Evolutionary conservation across 2,888 invertebrate species (phyloP).

Genomic region (Torymus auratus): DNA sequence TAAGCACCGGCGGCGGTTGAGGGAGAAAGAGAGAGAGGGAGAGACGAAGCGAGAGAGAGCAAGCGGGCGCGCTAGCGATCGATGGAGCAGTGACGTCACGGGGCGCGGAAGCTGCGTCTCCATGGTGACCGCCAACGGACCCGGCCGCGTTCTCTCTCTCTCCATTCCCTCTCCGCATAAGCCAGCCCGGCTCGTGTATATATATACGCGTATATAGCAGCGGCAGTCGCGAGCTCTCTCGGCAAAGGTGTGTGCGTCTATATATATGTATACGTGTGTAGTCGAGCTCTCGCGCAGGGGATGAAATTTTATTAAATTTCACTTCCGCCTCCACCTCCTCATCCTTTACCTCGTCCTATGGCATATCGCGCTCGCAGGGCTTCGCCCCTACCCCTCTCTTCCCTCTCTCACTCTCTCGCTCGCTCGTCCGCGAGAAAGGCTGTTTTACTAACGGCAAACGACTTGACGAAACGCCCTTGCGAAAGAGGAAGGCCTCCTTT

Average conservation of each 20-base stretch:
- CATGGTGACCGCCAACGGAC: conserved; percentile 77
- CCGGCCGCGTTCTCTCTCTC: conserved; percentile 67
- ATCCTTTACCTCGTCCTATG: conserved; percentile 6
- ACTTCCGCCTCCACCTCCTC: conserved; percentile 61
- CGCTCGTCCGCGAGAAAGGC: conserved; percentile 45
- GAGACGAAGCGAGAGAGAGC: conserved; percentile 12
- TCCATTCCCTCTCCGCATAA: not conserved
- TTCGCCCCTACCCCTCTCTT: conserved; percentile 29
- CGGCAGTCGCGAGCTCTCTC: not conserved
- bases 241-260: not conserved
- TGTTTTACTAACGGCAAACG: conserved; percentile 48
- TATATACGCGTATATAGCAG: not conserved
- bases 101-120: conserved; percentile 75
- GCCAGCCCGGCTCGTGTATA: not conserved
- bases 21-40: conserved; percentile 29
- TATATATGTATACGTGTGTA: not conserved
- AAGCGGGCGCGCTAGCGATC: conserved; percentile 65
- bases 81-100: conserved; percentile 76
- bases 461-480: conserved; percentile 51
- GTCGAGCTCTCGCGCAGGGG: conserved; percentile 59
- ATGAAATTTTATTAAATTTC: conserved; percentile 75
- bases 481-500: conserved; percentile 17
- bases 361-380: conserved; percentile 1
- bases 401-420: conserved; percentile 52
- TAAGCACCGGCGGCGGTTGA: conserved; percentile 24